phyloP scores from a whole-genome alignment of 2,113 vertebrate species.

The Pangasianodon hypophthalmus region DNA sequence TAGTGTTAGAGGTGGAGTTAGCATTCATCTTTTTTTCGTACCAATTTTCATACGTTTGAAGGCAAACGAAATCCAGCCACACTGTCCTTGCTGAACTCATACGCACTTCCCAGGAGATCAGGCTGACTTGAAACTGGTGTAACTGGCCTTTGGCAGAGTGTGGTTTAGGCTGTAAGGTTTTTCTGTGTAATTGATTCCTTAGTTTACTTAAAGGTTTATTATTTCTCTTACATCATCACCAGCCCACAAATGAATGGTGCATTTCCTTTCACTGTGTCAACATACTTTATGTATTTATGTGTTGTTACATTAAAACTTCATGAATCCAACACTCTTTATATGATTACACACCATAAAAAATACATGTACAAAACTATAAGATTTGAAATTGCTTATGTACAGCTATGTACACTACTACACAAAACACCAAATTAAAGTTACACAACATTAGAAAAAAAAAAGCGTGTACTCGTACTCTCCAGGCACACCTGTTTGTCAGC shows the following conservation, averaged over 20 bases:
- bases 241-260: background rate
- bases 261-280: background rate
- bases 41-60: background rate
- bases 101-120: background rate
- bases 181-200: background rate
- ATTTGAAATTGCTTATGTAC: slow-evolving; percentile 82
- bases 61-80: background rate
- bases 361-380: slow-evolving; percentile 86
- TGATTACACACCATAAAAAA: slow-evolving; percentile 80
- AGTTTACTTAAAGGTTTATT: background rate
- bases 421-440: slow-evolving; percentile 69
- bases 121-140: background rate
- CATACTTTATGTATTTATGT: background rate
- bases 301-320: background rate
- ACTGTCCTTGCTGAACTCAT: background rate
- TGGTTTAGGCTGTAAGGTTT: background rate
- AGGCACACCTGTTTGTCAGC: background rate
- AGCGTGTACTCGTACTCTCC: slow-evolving; percentile 16
- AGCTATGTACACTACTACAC: slow-evolving; percentile 71
- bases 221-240: background rate
- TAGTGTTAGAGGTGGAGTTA: background rate
- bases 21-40: background rate
- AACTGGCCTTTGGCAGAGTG: background rate
- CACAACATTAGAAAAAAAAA: slow-evolving; percentile 54
- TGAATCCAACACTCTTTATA: background rate